These are phyloP conservation scores for Periparus ater DNA, from an alignment of 2,797 vertebrate species.

Conservation along the genomic window DNA sequence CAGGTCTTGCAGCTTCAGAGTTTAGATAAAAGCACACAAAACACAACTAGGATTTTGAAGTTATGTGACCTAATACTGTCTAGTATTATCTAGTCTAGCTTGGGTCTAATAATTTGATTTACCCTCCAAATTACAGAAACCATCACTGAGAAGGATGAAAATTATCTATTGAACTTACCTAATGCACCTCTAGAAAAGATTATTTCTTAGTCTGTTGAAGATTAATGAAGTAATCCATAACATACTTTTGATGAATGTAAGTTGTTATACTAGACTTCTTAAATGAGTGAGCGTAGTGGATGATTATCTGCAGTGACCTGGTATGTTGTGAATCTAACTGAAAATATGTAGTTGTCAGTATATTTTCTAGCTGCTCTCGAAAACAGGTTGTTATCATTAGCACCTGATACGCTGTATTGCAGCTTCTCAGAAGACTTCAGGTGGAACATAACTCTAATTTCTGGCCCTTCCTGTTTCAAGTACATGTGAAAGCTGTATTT, in stretches of 20 bases:
- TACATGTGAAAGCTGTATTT: conserved; percentile 26
- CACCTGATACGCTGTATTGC: neutral
- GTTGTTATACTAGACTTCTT: neutral
- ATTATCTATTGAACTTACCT: neutral
- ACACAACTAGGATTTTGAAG: neutral
- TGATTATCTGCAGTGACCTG: neutral
- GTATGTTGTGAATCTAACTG: neutral
- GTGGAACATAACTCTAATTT: neutral
- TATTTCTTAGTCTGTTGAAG: neutral
- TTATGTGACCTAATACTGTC: neutral
- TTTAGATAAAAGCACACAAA: neutral
- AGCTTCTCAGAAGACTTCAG: neutral
- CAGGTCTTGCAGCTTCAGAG: neutral
- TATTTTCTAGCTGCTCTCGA: neutral
- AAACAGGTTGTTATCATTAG: neutral
- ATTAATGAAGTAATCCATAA: neutral
- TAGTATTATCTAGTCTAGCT: neutral
- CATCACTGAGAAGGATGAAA: neutral
- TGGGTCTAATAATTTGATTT: neutral
- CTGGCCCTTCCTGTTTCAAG: neutral
- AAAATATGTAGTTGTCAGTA: neutral
- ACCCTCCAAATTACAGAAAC: neutral
- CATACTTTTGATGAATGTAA: neutral
- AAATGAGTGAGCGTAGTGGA: neutral
- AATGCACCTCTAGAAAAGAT: neutral